Conservation (phyloP, 1,140 invertebrate genomes). For the Sitodiplosis mosellana region DNA sequence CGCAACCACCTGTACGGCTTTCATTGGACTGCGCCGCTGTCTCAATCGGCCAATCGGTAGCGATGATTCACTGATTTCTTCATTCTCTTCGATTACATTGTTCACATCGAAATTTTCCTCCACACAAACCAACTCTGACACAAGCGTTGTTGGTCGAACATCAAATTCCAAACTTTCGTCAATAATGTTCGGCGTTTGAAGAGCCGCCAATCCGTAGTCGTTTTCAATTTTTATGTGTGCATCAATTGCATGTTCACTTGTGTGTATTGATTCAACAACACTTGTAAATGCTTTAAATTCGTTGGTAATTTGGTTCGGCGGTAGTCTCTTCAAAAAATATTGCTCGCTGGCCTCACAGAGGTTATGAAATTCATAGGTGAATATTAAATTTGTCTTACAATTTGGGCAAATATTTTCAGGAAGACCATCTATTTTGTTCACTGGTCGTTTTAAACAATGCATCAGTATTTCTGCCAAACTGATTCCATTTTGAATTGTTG, state of each 20-base stretch:
- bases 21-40: not conserved
- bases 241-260: not conserved
- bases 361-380: not conserved
- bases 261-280: too few species aligned
- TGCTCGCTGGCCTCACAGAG: not conserved
- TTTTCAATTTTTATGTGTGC: not conserved
- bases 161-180: not conserved
- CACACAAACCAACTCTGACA: too few species aligned
- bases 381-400: not conserved
- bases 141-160: too few species aligned
- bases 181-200: too few species aligned
- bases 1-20: not conserved
- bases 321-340: too few species aligned
- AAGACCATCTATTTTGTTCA: not conserved
- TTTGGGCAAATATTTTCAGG: not conserved
- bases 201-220: not conserved
- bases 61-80: not conserved
- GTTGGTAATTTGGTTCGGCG: not conserved
- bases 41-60: not conserved
- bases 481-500: not conserved
- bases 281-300: not conserved
- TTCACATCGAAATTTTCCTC: too few species aligned
- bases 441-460: not conserved
- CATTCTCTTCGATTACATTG: not conserved
- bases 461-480: not conserved